Percentiles rank a stretch among this genome's conserved stretches.
Conservation (phyloP, 1,140 invertebrate species). For the Aphis gossypii region DNA sequence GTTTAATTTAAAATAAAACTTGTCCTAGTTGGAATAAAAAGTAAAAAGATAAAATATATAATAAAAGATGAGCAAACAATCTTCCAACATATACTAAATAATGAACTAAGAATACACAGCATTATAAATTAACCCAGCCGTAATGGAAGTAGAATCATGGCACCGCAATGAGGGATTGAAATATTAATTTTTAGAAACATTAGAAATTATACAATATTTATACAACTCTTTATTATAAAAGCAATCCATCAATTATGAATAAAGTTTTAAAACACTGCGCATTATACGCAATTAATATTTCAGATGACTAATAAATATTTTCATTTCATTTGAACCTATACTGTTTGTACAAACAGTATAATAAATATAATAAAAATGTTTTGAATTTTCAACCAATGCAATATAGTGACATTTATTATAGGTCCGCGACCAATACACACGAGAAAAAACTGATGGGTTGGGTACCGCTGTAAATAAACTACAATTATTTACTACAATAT, state of each 20-base stretch:
- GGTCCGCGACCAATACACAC: neutral
- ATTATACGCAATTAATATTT: neutral
- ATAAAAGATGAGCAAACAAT: neutral
- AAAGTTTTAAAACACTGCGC: neutral
- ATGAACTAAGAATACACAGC: neutral
- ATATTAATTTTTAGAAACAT: constrained; percentile 15
- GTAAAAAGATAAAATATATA: neutral
- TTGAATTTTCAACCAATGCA: neutral
- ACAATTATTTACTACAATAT: neutral
- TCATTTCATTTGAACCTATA: neutral
- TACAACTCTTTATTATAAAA: neutral
- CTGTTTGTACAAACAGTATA: neutral
- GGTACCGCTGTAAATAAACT: neutral
- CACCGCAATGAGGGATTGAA: neutral
- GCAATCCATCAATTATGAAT: neutral
- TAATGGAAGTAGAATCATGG: neutral
- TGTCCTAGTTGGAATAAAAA: neutral
- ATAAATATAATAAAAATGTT: neutral
- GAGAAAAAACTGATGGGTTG: neutral
- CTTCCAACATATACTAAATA: neutral
- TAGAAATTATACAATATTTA: constrained; percentile 7
- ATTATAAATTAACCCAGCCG: constrained; percentile 13
- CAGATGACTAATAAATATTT: neutral
- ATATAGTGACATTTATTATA: neutral
- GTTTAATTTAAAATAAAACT: neutral